Conservation (phyloP, 2,113 vertebrate genomes). For the Pluvianellus socialis region DNA sequence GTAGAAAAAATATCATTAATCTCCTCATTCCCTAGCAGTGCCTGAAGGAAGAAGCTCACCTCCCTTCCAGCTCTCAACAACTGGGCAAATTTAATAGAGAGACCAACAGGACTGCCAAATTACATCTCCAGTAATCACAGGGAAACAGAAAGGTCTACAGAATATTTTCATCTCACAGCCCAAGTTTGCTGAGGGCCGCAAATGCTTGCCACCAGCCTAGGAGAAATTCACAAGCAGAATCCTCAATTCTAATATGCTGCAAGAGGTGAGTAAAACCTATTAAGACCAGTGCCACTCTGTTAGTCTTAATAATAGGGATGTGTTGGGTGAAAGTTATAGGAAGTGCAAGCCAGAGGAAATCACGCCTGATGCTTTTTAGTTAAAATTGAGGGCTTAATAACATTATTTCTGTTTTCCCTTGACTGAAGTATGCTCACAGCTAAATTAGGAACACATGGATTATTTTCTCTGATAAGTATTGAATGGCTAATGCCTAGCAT, state of each 20-base stretch:
- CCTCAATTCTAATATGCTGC: background rate
- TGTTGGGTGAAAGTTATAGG: background rate
- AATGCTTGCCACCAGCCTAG: rapidly evolving
- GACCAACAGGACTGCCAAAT: background rate
- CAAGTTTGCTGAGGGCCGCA: background rate
- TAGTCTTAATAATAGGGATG: background rate
- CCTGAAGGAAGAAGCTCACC: background rate
- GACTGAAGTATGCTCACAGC: background rate
- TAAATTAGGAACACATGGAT: background rate
- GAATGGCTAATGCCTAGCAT: background rate
- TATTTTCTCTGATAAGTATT: background rate
- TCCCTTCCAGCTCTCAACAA: background rate
- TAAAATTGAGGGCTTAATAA: background rate
- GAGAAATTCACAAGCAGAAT: background rate
- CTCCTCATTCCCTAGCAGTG: background rate
- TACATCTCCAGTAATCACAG: background rate
- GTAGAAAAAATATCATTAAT: background rate
- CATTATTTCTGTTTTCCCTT: background rate
- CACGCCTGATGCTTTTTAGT: rapidly evolving
- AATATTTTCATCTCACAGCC: background rate
- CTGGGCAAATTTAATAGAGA: background rate
- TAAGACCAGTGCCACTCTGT: background rate
- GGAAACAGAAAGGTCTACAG: background rate
- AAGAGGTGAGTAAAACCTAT: background rate
- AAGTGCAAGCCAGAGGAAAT: background rate